Base-by-base conservation (phyloP, 2,113 vertebrate genomes). In the Halichoeres trimaculatus region DNA sequence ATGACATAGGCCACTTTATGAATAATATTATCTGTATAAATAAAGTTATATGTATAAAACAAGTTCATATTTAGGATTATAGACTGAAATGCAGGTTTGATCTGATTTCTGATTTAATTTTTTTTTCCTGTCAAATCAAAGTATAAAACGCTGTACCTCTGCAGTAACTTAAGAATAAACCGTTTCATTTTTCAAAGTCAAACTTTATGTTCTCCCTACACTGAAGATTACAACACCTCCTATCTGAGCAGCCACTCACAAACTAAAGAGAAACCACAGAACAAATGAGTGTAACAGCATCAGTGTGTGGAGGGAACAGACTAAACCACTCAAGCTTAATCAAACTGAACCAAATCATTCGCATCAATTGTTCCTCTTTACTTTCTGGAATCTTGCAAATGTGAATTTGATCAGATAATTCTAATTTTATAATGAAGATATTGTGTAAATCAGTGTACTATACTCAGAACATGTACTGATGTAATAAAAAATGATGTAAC, bases 391-490 rank as follows among this genome's bases (percentile, higher is more conserved):
- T 75, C 88, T 87, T 80, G 24, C 36, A 87, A 85, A 92, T 93
- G 92, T 92, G 93, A 93, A 92, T 88, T 89, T 86, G 69, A 83
- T 74, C 76, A 85, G 74, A 90, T 76, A 24, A 74, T 76, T 91
- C 71, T 88, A 93, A 90, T 93, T 93, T 93, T 93, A 88, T 93
- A 93, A 89, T 77, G 69, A 85, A 80, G 74, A 89, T 65, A 72
- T 77, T 67, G 54, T 90, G 80, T 90, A 92, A 90, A 91, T 91
- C 63, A 11, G 65, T 87, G 85, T 90, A 88, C 86, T 84, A 84
- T 84, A 83, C 74, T 84, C 66, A 84, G 71, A 62, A 80, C 59
- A 78, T 91, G 79, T 92, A 84, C 59, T 36, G 62, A 81, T 86
- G 80, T 85, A 93, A 93, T 93, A 90, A 93, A 87, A 89, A 59